Evolutionary conservation across 2,797 vertebrate genomes (phyloP).

Genomic region (Hozukius guyotensis): DNA sequence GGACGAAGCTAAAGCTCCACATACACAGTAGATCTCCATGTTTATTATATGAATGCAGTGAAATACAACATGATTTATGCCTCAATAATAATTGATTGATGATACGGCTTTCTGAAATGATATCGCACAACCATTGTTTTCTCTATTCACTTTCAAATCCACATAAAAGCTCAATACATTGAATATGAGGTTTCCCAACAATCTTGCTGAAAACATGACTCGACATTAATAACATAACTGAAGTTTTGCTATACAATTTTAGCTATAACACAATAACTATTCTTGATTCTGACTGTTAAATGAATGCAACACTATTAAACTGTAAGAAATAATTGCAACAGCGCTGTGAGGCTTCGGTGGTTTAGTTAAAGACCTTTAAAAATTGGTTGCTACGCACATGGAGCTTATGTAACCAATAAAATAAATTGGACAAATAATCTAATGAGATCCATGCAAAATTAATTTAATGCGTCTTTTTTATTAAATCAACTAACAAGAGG

Average conservation of each 20-base stretch:
- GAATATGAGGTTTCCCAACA: neutral
- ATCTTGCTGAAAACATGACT: neutral
- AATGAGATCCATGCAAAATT: neutral
- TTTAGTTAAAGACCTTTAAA: neutral
- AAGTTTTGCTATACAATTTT: neutral
- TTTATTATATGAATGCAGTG: neutral
- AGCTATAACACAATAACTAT: neutral
- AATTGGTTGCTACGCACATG: neutral
- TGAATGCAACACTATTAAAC: neutral
- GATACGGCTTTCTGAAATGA: neutral
- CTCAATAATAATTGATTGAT: neutral
- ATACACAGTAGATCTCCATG: neutral
- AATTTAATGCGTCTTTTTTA: neutral
- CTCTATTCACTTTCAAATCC: neutral
- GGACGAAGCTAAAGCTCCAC: slow-evolving; percentile 11
- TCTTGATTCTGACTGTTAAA: neutral
- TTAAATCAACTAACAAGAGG: no score
- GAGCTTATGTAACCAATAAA: neutral
- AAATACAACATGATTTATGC: neutral
- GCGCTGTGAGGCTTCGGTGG: neutral
- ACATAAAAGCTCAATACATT: neutral
- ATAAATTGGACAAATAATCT: neutral
- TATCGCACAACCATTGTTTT: neutral
- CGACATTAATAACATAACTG: neutral
- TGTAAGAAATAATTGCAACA: neutral